Evolutionary conservation across 2,113 vertebrate genomes (phyloP), one percentile per base, ranked within the genome.

Genomic region (rabbit (Oryctolagus cuniculus)): DNA sequence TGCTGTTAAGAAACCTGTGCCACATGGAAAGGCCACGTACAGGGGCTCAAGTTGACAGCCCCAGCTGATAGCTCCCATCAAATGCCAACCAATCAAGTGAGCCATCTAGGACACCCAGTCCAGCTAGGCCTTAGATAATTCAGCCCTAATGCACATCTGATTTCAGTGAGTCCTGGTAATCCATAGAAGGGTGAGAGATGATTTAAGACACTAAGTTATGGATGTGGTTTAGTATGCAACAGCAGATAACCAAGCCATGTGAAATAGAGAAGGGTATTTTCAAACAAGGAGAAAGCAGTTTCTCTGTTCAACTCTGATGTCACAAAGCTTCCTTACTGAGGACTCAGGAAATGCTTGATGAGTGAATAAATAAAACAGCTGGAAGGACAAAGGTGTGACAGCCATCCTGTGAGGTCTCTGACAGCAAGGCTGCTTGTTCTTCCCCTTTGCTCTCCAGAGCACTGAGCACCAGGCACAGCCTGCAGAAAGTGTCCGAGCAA

Each of bases 181-280:
- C 83, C 29, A 84, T 2, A 74, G 9, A 63, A 82, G 25, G 11
- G 3, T 38, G 36, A 81, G 31, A 90, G 27, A 88, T 38, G 79
- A 49, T 75, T 87, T 74, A 90, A 90, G 22, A 21, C 12, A 58
- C 36, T 67, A 78, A 19, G 27, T 61, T 93, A 78, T 66, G 21
- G 38, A 17, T 36, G 51, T 67, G 44, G 51, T 49, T 95, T 89
- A 69, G 38, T 91, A 58, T 49, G 21, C 6, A 74, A 67, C 31
- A 75, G 66, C 2, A 84, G 80, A 75, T 66, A 90, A 79, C 63
- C 36, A 84, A 70, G 29, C 5, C 58, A 83, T 17, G 0, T 72
- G 83, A 89, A 87, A 89, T 74, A 93, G 78, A 58, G 58, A 75
- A 85, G 51, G 85, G 58, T 83, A 79, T 95, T 96, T 91, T 38